Conservation (phyloP, 2,113 vertebrate genomes). For the Gavialis gangeticus region DNA sequence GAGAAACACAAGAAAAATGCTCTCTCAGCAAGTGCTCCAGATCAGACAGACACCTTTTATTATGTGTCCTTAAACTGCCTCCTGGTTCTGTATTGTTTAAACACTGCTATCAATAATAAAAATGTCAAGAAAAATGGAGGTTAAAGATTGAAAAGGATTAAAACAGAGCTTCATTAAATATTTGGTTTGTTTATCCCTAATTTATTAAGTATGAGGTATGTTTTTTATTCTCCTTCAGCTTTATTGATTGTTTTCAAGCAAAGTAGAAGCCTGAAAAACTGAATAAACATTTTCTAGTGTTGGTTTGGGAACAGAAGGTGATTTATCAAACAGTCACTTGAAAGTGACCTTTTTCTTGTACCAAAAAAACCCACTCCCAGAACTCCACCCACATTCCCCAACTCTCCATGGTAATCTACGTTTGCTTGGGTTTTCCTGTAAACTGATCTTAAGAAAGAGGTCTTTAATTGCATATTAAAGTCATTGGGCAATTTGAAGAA, state of each 20-base stretch:
- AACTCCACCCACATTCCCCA: neutral
- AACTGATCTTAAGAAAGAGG: conserved; percentile 44
- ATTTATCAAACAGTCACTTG: neutral
- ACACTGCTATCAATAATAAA: neutral
- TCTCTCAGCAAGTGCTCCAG: neutral
- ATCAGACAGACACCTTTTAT: neutral
- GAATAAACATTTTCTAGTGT: neutral
- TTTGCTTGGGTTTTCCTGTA: conserved; percentile 42
- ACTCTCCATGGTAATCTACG: conserved; percentile 4
- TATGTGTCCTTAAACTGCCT: neutral
- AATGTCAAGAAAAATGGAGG: neutral
- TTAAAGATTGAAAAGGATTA: neutral
- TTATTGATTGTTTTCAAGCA: neutral
- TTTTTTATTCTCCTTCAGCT: neutral
- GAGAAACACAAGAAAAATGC: neutral
- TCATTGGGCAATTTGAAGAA: conserved; percentile 46
- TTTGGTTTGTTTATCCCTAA: neutral
- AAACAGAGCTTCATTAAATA: conserved; percentile 25
- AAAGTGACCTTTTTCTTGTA: conserved; percentile 44
- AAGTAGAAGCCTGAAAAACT: neutral
- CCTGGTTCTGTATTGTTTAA: neutral
- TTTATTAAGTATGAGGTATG: neutral
- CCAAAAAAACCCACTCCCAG: neutral
- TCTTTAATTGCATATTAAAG: conserved; percentile 40
- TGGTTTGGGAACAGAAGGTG: neutral